Evolutionary conservation across 2,888 invertebrate species (phyloP).

Genomic region (Parapristionchus giblindavisi): DNA sequence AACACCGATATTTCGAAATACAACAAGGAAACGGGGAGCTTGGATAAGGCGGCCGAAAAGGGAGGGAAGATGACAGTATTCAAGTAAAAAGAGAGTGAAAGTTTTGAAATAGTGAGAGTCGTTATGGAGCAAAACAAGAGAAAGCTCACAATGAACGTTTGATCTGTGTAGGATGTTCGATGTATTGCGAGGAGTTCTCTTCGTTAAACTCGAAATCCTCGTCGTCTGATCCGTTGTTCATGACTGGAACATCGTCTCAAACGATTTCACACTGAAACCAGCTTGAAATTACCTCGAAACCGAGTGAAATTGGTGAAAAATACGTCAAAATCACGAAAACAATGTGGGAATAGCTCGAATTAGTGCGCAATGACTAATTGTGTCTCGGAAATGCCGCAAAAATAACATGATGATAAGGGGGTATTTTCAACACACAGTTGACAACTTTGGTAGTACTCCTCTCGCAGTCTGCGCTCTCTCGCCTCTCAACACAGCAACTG

Average conservation of each 20-base stretch:
- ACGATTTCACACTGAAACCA: not conserved
- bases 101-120: too few relatives aligned
- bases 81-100: too few relatives aligned
- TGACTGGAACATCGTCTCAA: constrained; percentile 14
- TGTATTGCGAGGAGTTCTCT: not conserved
- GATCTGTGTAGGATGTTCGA: not conserved
- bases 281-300: not conserved
- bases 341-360: too few relatives aligned
- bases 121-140: too few relatives aligned
- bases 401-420: too few relatives aligned
- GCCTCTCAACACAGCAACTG: not conserved
- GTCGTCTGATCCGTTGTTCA: constrained; percentile 27
- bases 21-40: too few relatives aligned
- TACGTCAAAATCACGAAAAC: not conserved
- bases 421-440: too few relatives aligned
- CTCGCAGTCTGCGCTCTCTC: constrained; percentile 26
- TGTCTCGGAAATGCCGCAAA: too few relatives aligned
- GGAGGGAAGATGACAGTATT: too few relatives aligned
- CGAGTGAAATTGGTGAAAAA: not conserved
- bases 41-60: too few relatives aligned
- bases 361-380: too few relatives aligned
- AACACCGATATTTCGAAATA: not conserved
- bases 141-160: constrained; percentile 6
- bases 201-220: constrained; percentile 6
- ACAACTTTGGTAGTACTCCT: constrained; percentile 1